A percentile compares a stretch with the other conserved stretches of the same genome.
Conservation (phyloP, 2,888 invertebrate genomes). For the Hirtodrosophila histrioides region DNA sequence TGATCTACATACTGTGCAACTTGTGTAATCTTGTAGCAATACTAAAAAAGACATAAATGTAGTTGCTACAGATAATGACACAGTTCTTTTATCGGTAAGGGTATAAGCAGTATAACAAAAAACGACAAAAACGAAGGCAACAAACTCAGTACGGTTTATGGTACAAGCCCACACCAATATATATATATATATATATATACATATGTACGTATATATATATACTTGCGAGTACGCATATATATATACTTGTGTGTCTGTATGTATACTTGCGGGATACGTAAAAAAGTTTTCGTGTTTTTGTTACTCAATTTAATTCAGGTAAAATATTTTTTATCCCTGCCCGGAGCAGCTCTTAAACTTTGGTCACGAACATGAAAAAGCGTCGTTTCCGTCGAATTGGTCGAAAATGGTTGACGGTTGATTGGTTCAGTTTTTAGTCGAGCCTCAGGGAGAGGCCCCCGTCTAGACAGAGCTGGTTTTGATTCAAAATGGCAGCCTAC, state of each 20-base stretch:
- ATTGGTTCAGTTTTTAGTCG: conserved; percentile 69
- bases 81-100: conserved; percentile 11
- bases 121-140: conserved; percentile 25
- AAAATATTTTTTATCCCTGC: conserved; percentile 63
- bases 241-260: conserved; percentile 13
- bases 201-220: not conserved
- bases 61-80: not conserved
- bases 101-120: conserved; percentile 27
- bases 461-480: conserved; percentile 49
- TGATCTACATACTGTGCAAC: not conserved
- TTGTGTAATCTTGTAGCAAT: not conserved
- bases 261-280: conserved; percentile 31
- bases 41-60: not conserved
- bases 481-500: conserved; percentile 68
- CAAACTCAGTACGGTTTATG: conserved; percentile 5
- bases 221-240: conserved; percentile 8
- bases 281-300: conserved; percentile 77
- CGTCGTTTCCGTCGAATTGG: conserved; percentile 75
- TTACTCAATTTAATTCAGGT: conserved; percentile 83
- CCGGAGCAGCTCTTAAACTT: conserved; percentile 57
- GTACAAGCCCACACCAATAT: not conserved
- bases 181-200: no score
- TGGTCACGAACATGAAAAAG: conserved; percentile 77
- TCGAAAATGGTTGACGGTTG: conserved; percentile 77
- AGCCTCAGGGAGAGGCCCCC: conserved; percentile 29